These are phyloP conservation scores for Calephelis perditalis DNA, from an alignment of 2,888 invertebrate genomes.

Conservation along the genomic window DNA sequence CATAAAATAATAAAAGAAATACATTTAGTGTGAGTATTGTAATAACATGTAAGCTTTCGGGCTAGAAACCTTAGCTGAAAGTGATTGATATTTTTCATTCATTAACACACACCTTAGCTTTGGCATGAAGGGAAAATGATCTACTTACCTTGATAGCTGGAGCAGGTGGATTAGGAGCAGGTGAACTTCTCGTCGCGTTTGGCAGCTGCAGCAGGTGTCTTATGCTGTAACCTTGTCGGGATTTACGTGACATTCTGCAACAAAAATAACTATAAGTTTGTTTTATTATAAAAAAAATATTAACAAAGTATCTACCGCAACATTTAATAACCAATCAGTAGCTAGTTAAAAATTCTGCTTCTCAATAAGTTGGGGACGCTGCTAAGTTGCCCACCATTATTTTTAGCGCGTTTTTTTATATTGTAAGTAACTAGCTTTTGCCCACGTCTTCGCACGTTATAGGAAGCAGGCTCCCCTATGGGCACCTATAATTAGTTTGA, in stretches of 20 bases:
- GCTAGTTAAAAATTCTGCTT: too few relatives aligned
- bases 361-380: too few relatives aligned
- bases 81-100: not conserved
- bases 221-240: constrained; percentile 71
- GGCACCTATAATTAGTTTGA: too few relatives aligned
- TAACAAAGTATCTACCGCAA: not conserved
- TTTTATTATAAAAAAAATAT: not conserved
- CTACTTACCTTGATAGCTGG: constrained; percentile 62
- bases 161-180: constrained; percentile 46
- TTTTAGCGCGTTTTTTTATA: too few relatives aligned
- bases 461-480: too few relatives aligned
- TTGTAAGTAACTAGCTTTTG: too few relatives aligned
- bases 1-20: too few relatives aligned
- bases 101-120: not conserved
- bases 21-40: too few relatives aligned
- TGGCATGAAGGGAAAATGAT: constrained; percentile 2
- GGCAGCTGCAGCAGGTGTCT: constrained; percentile 71
- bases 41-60: too few relatives aligned
- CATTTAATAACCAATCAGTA: too few relatives aligned
- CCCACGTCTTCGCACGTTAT: too few relatives aligned
- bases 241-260: constrained; percentile 70
- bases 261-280: not conserved
- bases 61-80: not conserved
- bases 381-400: too few relatives aligned
- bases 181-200: constrained; percentile 57